Evolutionary conservation across 1,140 invertebrate genomes (phyloP).

Genomic region (Zeugodacus cucurbitae): DNA sequence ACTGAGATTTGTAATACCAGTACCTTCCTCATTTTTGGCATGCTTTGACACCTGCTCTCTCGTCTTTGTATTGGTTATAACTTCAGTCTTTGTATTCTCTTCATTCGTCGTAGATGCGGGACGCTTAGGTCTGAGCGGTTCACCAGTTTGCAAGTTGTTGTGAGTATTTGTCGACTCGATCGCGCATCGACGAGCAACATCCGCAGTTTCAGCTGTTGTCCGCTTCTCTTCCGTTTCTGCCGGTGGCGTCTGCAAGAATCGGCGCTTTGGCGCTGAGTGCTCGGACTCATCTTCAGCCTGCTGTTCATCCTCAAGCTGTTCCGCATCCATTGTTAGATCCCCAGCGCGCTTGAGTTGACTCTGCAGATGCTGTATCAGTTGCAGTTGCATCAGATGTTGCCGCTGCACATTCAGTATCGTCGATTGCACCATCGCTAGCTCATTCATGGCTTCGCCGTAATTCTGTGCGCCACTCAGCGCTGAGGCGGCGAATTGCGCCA

Average conservation of each 20-base stretch:
- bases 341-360: constrained; percentile 74
- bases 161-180: background rate
- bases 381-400: constrained; percentile 93
- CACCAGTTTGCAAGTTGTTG: background rate
- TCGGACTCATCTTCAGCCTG: background rate
- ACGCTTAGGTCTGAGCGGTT: background rate
- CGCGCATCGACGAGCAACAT: background rate
- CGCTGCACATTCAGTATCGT: constrained; percentile 91
- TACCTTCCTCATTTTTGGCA: background rate
- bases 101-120: background rate
- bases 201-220: no score
- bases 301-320: background rate
- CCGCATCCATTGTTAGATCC: background rate
- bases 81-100: constrained; percentile 42
- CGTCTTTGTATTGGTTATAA: background rate
- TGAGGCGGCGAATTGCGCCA: constrained; percentile 90
- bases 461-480: constrained; percentile 81
- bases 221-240: background rate
- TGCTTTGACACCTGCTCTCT: background rate
- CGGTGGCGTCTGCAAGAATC: background rate
- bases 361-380: constrained; percentile 91
- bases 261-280: background rate
- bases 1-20: no score
- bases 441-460: constrained; percentile 80
- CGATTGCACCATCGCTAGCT: constrained; percentile 86